Evolutionary conservation across 2,113 vertebrate genomes (phyloP).

Genomic region (Tragelaphus strepsiceros): DNA sequence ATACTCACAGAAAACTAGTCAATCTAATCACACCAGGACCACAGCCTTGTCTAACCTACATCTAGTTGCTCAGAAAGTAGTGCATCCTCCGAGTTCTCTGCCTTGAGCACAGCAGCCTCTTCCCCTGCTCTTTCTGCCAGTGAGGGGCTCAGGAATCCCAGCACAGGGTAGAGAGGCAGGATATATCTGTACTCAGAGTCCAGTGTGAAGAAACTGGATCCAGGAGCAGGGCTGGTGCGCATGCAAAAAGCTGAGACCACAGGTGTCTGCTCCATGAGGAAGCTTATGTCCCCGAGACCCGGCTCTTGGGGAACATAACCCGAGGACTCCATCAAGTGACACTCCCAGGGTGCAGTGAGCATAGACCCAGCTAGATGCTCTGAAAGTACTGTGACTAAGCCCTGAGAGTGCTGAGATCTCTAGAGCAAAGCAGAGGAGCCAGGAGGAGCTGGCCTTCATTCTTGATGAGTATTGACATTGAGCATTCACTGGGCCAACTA

Average conservation of each 20-base stretch:
- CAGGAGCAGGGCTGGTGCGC: no score
- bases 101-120: background rate
- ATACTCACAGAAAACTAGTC: no score
- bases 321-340: background rate
- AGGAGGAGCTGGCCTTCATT: background rate
- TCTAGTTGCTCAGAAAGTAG: background rate
- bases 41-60: no score
- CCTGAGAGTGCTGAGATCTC: background rate
- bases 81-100: rapidly evolving
- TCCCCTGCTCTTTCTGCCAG: background rate
- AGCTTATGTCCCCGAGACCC: rapidly evolving
- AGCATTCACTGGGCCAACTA: background rate
- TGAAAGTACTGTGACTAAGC: background rate
- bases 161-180: background rate
- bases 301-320: rapidly evolving
- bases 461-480: no score
- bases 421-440: background rate
- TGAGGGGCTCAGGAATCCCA: background rate
- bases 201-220: no score
- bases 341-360: background rate
- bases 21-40: no score
- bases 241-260: no score
- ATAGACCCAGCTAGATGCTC: background rate
- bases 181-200: background rate
- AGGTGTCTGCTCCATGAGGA: background rate